Percentiles rank a stretch among this genome's conserved stretches.
Conservation (phyloP, 2,113 vertebrate genomes). For the Hyla sarda region DNA sequence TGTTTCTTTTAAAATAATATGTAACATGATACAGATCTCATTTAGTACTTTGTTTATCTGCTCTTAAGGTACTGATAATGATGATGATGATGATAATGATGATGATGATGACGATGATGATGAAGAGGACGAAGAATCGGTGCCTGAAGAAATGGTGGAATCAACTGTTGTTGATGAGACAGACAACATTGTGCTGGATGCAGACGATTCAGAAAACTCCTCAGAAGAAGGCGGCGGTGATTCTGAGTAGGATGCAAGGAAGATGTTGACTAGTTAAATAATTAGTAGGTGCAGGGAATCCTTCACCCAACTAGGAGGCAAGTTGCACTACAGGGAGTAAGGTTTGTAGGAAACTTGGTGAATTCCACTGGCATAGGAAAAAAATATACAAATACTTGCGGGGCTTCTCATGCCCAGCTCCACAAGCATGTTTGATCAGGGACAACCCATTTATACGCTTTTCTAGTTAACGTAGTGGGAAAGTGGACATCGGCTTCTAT, state of each 20-base stretch:
- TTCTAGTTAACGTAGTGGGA: conserved; percentile 30
- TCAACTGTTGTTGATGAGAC: conserved; percentile 35
- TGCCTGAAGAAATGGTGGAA: conserved; percentile 34
- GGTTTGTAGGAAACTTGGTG: conserved; percentile 21
- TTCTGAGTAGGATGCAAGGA: not conserved
- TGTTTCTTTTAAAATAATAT: not conserved
- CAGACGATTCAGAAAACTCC: conserved; percentile 43
- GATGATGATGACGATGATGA: conserved; percentile 42
- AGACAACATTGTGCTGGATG: conserved; percentile 40
- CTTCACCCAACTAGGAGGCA: conserved; percentile 40
- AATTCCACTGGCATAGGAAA: conserved; percentile 34
- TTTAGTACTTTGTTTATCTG: not conserved
- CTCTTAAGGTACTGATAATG: conserved; percentile 42
- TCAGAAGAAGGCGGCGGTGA: conserved; percentile 42
- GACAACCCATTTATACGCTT: conserved; percentile 17
- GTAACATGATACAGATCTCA: not conserved
- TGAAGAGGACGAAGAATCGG: conserved; percentile 32
- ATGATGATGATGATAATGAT: conserved; percentile 25
- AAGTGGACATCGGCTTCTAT: not conserved
- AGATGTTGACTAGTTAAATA: conserved; percentile 35
- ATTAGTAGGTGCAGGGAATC: conserved; percentile 38
- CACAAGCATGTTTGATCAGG: conserved; percentile 11
- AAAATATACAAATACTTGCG: not conserved
- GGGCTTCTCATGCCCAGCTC: not conserved
- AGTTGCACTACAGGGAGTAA: conserved; percentile 40